Conservation (phyloP, 35 echinoderm and acorn worm species). For the Diadema setosum region DNA sequence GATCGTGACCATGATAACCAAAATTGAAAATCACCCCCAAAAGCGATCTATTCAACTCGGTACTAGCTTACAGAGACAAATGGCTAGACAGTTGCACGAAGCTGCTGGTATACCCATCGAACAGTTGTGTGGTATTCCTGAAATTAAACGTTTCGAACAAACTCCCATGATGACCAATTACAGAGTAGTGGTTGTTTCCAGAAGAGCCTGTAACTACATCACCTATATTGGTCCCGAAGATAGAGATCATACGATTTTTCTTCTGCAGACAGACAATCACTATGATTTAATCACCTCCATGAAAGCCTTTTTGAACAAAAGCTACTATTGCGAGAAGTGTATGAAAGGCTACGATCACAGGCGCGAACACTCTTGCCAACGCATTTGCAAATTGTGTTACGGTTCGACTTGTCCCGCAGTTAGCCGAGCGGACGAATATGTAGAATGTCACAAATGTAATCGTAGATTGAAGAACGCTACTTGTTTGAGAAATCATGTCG, state of each 20-base stretch:
- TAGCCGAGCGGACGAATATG: neutral
- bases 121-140: conserved; percentile 23
- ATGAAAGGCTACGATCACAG: conserved; percentile 5
- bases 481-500: conserved; percentile 14
- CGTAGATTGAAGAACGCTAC: conserved; percentile 7
- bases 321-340: conserved; percentile 47
- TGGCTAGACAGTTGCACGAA: conserved; percentile 38
- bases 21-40: conserved; percentile 7
- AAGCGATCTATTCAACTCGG: neutral
- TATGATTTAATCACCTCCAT: conserved; percentile 49
- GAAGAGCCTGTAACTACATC: neutral
- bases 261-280: conserved; percentile 42
- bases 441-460: neutral
- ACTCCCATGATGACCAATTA: neutral
- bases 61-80: neutral
- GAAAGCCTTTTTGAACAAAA: conserved; percentile 18
- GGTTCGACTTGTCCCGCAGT: neutral
- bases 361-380: neutral
- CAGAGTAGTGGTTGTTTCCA: conserved; percentile 37
- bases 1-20: conserved; percentile 40
- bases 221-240: conserved; percentile 43
- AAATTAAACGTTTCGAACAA: conserved; percentile 32
- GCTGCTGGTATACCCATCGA: conserved; percentile 37
- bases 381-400: neutral
- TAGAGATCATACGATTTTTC: conserved; percentile 13